phyloP scores from a whole-genome alignment of 2,888 invertebrate species.

The Drosophila villosipedis region DNA sequence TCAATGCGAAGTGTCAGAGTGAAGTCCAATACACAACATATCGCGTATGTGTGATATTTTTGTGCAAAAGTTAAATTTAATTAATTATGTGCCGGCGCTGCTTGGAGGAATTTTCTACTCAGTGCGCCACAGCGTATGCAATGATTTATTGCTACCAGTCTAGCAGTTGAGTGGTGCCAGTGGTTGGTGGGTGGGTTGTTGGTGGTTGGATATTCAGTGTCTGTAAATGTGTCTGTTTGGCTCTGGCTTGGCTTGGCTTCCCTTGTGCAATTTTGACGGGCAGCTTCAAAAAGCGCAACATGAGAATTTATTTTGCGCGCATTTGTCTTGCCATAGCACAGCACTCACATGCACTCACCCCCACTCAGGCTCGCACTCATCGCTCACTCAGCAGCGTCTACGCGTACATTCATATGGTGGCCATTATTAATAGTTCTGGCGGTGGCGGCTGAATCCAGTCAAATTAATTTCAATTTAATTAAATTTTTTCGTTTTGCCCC shows the following conservation, averaged over 20 bases:
- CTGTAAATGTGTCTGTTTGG: constrained; percentile 13
- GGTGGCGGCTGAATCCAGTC: constrained; percentile 72
- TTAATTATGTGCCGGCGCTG: constrained; percentile 66
- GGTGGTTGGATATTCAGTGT: not conserved
- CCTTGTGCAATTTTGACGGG: constrained; percentile 71
- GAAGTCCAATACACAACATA: constrained; percentile 21
- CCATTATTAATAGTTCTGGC: constrained; percentile 77
- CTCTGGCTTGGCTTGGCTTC: constrained; percentile 18
- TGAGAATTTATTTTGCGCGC: constrained; percentile 76
- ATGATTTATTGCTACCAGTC: constrained; percentile 65
- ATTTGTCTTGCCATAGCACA: constrained; percentile 68
- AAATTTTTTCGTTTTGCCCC: constrained; percentile 53
- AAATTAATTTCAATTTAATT: constrained; percentile 83
- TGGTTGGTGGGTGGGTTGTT: constrained; percentile 15
- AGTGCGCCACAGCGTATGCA: constrained; percentile 60
- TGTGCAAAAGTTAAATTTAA: constrained; percentile 70
- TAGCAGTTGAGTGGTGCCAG: constrained; percentile 7
- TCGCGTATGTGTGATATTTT: constrained; percentile 67
- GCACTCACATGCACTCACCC: constrained; percentile 46
- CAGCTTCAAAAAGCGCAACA: constrained; percentile 76
- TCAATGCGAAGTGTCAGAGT: constrained; percentile 67
- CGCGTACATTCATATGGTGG: constrained; percentile 39
- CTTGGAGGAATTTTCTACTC: constrained; percentile 17
- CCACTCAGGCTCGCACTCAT: constrained; percentile 27
- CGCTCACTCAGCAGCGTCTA: constrained; percentile 23